Evolutionary conservation across 2,888 invertebrate species (phyloP).

Genomic region (Phortica magna): DNA sequence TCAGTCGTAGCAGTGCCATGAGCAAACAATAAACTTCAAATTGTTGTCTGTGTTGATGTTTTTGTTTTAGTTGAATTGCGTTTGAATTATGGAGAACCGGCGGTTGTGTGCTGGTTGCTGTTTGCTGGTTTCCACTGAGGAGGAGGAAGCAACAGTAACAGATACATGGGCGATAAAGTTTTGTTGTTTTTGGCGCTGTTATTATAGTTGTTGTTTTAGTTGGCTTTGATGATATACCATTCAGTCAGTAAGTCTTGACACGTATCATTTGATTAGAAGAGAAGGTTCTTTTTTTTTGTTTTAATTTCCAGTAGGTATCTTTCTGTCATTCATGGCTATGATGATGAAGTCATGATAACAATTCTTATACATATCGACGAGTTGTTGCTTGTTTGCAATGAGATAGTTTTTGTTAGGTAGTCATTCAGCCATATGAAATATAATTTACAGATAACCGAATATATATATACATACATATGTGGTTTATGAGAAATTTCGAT

Average conservation of each 20-base stretch:
- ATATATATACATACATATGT: no score
- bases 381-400: no score
- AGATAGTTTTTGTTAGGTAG: no score
- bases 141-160: slow-evolving; percentile 17
- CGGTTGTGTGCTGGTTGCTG: not conserved
- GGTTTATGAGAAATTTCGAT: not conserved
- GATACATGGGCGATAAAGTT: not conserved
- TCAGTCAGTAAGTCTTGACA: slow-evolving; percentile 45
- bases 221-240: slow-evolving; percentile 4
- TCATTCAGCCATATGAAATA: no score
- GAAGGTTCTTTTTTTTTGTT: no score
- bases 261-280: slow-evolving; percentile 60
- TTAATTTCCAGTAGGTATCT: not conserved
- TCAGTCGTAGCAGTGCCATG: slow-evolving; percentile 20
- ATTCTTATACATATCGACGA: not conserved
- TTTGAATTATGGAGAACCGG: not conserved
- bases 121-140: not conserved
- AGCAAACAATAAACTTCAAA: slow-evolving; percentile 23
- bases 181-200: not conserved
- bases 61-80: not conserved
- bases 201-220: slow-evolving; percentile 1
- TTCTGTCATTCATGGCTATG: not conserved
- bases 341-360: not conserved
- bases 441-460: no score
- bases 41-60: not conserved